These are phyloP conservation scores for Myiozetetes cayanensis DNA, from an alignment of 2,113 vertebrate genomes.

Conservation along the genomic window DNA sequence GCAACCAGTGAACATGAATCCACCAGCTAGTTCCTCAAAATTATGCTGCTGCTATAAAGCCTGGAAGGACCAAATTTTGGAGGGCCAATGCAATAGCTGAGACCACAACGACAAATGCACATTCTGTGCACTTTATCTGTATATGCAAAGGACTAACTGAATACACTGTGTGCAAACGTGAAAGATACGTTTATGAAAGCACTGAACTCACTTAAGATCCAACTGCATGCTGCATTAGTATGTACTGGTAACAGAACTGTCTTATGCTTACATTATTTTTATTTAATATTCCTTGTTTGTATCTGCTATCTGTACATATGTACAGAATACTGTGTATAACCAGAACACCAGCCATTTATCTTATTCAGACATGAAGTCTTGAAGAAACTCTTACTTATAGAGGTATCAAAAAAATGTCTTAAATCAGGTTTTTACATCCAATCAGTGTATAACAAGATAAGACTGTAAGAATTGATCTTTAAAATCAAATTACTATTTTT, in stretches of 20 bases:
- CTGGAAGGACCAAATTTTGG: neutral
- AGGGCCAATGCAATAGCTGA: neutral
- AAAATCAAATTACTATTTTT: neutral
- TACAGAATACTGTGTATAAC: neutral
- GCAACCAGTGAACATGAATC: constrained; percentile 46
- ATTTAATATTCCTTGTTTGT: neutral
- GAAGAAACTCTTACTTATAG: neutral
- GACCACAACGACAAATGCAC: neutral
- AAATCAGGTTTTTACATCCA: neutral
- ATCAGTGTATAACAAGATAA: neutral
- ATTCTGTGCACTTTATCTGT: neutral
- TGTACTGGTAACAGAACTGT: neutral
- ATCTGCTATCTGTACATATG: neutral
- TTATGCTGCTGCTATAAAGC: neutral
- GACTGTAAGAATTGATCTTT: neutral
- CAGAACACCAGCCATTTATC: neutral
- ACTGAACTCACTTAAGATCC: neutral
- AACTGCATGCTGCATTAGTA: neutral
- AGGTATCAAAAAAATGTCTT: neutral
- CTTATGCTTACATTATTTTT: neutral
- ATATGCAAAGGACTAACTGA: neutral
- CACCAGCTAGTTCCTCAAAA: neutral
- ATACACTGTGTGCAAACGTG: neutral
- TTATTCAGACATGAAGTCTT: neutral
- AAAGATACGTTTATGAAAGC: neutral